These are phyloP conservation scores for Thymelicus acteon DNA, from an alignment of 2,888 invertebrate genomes.

Conservation along the genomic window DNA sequence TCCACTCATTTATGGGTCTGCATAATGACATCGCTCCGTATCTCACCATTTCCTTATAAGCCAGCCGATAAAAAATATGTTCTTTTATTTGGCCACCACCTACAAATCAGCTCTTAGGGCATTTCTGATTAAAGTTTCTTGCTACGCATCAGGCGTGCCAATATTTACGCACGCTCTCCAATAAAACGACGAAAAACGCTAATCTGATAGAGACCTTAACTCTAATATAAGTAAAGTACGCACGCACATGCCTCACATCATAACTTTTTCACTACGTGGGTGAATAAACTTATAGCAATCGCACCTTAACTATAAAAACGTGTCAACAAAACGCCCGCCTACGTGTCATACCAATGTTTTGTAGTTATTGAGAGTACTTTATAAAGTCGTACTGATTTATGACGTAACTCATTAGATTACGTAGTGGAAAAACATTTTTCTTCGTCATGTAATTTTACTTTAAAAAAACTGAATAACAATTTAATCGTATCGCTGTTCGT, in stretches of 20 bases:
- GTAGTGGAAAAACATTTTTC: not conserved
- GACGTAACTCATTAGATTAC: slow-evolving; percentile 6
- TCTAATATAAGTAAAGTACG: not conserved
- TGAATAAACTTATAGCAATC: slow-evolving; percentile 37
- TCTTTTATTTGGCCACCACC: not conserved
- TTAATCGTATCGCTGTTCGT: too few species aligned
- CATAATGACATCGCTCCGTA: too few species aligned
- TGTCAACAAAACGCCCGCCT: not conserved
- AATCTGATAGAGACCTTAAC: too few species aligned
- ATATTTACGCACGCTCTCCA: too few species aligned
- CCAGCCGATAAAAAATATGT: too few species aligned
- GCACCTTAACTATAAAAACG: slow-evolving; percentile 18
- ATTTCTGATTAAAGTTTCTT: not conserved
- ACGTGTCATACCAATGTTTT: not conserved
- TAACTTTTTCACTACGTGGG: slow-evolving; percentile 32
- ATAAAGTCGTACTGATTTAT: not conserved
- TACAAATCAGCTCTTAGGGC: not conserved
- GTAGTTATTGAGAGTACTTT: not conserved
- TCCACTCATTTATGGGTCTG: too few species aligned
- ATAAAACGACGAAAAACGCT: too few species aligned
- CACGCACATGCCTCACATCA: slow-evolving; percentile 33
- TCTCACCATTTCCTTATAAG: too few species aligned
- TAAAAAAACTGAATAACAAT: not conserved
- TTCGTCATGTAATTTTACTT: not conserved
- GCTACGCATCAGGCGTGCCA: too few species aligned